Evolutionary conservation across 2,888 invertebrate species (phyloP), one percentile per base, ranked within the genome.

Genomic region (Alsophila aescularia): DNA sequence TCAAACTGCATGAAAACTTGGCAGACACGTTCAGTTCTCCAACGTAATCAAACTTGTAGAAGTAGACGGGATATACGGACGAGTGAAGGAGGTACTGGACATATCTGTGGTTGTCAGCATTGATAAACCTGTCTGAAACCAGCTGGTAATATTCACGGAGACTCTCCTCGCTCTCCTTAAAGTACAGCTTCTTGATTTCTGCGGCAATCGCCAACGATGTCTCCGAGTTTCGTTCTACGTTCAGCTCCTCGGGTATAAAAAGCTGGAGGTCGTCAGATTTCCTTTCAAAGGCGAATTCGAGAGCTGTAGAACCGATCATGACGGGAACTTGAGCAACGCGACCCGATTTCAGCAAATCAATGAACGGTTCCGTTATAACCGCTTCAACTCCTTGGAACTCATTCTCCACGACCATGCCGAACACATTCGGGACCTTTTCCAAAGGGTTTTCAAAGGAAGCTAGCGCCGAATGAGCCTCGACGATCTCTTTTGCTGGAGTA

Each of bases 31-130:
- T 90, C 48, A 90, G 55, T 16, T 81, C 86, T 0, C 91, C 90
- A 0, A 84, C 73, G 36, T 90, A 91, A 60, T 87, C 88, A 47
- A 91, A 91, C 18, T 83, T 88, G 66, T 88, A 91, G 35, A 75
- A 83, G 15, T 81, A 91, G 0, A 91, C 77, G 0, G 90, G 90
- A n/a, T n/a, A n/a, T n/a, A n/a, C 89, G 0, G 83, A 74, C 0
- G 76, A 78, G 36, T 88, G 80, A 0, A 84, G 71, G 14, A 90
- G 64, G 52, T 85, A 83, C 51, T 86, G 78, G 0, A 90, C 69
- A 41, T 89, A 80, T 68, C 90, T 84, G 36, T 88, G 78, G 0
- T 78, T 82, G 21, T 77, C 82, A 0, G 85, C 60, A 29, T 85
- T 87, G 1, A 90, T 67, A 0, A 75, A 27, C 7, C 67, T 63